Conservation (phyloP, 2,888 invertebrate genomes). For the Eilema sororculum region DNA sequence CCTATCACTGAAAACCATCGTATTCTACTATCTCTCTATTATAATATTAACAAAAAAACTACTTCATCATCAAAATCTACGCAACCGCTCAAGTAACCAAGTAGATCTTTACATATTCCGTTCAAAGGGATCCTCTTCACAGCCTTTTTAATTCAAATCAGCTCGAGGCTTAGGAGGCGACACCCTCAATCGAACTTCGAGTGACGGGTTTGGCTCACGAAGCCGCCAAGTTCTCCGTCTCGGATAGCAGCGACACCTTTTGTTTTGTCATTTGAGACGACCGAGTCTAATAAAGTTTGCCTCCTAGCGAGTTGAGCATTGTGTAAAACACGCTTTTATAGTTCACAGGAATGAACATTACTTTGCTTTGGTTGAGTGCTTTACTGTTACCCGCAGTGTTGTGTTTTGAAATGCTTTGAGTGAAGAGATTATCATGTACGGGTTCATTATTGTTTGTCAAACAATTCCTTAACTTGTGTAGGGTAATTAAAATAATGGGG, state of each 20-base stretch:
- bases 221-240: constrained; percentile 58
- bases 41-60: neutral
- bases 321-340: constrained; percentile 43
- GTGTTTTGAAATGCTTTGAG: constrained; percentile 12
- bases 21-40: too few relatives aligned
- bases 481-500: neutral
- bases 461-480: neutral
- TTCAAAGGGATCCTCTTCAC: constrained; percentile 43
- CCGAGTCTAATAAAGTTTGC: constrained; percentile 54
- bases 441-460: neutral
- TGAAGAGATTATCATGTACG: constrained; percentile 3
- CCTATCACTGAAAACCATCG: too few relatives aligned
- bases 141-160: constrained; percentile 56
- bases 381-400: constrained; percentile 26
- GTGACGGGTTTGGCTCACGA: constrained; percentile 55
- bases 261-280: constrained; percentile 67
- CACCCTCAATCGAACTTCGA: constrained; percentile 57
- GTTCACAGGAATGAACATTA: constrained; percentile 40
- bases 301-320: constrained; percentile 49
- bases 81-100: constrained; percentile 26
- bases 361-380: constrained; percentile 36
- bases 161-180: constrained; percentile 43
- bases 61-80: constrained; percentile 19
- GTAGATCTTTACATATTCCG: constrained; percentile 43
- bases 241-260: constrained; percentile 56